Evolutionary conservation across 2,888 invertebrate species (phyloP), one percentile per base, ranked within the genome.

Genomic region (Amaurobius ferox): DNA sequence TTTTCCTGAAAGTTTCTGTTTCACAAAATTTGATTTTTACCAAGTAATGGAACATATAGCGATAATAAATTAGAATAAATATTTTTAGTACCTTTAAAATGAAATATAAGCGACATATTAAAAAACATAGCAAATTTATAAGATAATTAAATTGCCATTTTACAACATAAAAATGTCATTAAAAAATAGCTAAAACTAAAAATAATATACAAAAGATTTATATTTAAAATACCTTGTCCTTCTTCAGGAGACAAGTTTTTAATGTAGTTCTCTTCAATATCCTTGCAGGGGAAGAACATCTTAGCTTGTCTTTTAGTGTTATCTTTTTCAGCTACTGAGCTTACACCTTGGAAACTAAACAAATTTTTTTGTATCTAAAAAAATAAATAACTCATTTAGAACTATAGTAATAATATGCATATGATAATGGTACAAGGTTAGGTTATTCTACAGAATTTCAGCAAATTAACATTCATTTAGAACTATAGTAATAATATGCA

Each of bases 331-430:
- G 81, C 72, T n/a, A 66, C 28, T 26, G 71, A n/a, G 62, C 40
- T 71, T 9, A 68, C 1, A 66, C 29, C 80, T 80, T 88, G 88
- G 55, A 88, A 76, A 64, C 79, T 94, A 89, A 96, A 95, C 70
- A 96, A 92, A 92, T 96, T 96, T 94, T 95, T 95, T 90, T 96
- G 95, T 35, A 95, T 94, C 94, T 94, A 89, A 55, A 90, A 28
- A 66, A 85, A 26, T 16, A 39, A 62, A 71, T 35, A 35, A 35
- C 35, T 7, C 11, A 7, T 35, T 35, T 35, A 35, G 11, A 35
- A 11, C 11, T 7, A 35, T 35, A 35, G 11, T 35, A 35, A 35
- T 35, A 35, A 35, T 35, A 35, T 35, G 11, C 11, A 35, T 35
- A 35, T n/a, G n/a, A n/a, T n/a, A n/a, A n/a, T n/a, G n/a, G n/a